Evolutionary conservation across 2,888 invertebrate species (phyloP).

Genomic region (Slavum lentiscoides): DNA sequence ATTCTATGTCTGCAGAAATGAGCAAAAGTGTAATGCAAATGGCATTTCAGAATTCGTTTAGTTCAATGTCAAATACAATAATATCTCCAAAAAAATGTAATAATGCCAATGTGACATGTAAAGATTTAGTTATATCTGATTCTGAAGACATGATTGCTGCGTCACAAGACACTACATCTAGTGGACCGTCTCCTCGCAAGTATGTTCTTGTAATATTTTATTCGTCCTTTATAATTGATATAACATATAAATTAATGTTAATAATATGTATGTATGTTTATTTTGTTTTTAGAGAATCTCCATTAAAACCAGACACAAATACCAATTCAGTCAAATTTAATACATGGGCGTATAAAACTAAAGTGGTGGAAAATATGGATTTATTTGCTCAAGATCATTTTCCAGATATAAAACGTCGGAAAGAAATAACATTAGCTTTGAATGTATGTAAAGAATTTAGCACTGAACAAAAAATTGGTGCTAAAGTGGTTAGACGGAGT

Average conservation of each 20-base stretch:
- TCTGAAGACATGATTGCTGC: constrained; percentile 49
- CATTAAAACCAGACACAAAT: constrained; percentile 35
- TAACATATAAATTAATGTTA: not conserved
- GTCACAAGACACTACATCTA: constrained; percentile 44
- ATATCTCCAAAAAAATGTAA: constrained; percentile 30
- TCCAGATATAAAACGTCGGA: constrained; percentile 39
- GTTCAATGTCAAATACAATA: constrained; percentile 43
- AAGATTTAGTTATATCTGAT: constrained; percentile 43
- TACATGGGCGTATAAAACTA: constrained; percentile 38
- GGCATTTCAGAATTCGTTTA: constrained; percentile 44
- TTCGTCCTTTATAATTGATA: not conserved
- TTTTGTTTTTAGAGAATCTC: constrained; percentile 34
- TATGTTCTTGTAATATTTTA: constrained; percentile 12
- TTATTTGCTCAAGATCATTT: constrained; percentile 34
- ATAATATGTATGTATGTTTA: no score
- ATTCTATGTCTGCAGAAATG: constrained; percentile 10
- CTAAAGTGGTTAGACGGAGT: constrained; percentile 28
- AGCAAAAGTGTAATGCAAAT: constrained; percentile 38
- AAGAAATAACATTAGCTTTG: constrained; percentile 43
- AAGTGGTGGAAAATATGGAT: constrained; percentile 34
- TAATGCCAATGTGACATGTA: constrained; percentile 10
- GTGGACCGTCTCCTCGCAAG: constrained; percentile 50
- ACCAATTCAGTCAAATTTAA: constrained; percentile 19
- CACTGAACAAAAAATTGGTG: constrained; percentile 33
- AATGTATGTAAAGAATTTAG: constrained; percentile 28